These are phyloP conservation scores for Lagocephalus sceleratus DNA, from an alignment of 2,797 vertebrate genomes.

Conservation along the genomic window DNA sequence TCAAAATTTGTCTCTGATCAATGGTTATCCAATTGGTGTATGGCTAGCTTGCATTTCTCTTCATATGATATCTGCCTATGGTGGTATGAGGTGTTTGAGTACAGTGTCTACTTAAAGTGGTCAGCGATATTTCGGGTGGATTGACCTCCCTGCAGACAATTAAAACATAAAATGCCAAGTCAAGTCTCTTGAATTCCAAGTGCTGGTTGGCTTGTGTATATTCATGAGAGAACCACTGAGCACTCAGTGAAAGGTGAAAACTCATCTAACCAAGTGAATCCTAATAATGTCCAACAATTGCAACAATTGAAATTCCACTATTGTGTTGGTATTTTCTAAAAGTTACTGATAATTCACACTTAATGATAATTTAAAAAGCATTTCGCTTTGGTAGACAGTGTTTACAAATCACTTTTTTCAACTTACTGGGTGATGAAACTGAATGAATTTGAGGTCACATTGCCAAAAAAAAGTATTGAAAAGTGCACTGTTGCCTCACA, in stretches of 20 bases:
- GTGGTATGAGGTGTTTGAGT: constrained; percentile 32
- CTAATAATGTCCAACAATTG: constrained; percentile 22
- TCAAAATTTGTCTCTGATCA: constrained; percentile 72
- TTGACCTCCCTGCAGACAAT: constrained; percentile 59
- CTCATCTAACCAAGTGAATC: constrained; percentile 55
- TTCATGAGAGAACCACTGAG: constrained; percentile 60
- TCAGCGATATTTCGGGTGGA: constrained; percentile 45
- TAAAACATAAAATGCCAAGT: constrained; percentile 73
- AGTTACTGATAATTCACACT: constrained; percentile 5
- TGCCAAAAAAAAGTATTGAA: too few species aligned
- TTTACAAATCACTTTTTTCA: constrained; percentile 1
- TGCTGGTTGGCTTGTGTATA: constrained; percentile 54
- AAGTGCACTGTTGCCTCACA: too few species aligned
- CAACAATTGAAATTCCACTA: too few species aligned
- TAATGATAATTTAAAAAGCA: constrained; percentile 23
- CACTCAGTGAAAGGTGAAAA: constrained; percentile 55
- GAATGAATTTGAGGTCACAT: constrained; percentile 17
- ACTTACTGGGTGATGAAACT: constrained; percentile 1
- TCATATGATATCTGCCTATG: constrained; percentile 24
- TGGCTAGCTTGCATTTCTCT: constrained; percentile 18
- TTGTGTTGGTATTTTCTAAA: constrained; percentile 21
- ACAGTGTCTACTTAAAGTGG: constrained; percentile 18
- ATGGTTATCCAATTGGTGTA: constrained; percentile 41
- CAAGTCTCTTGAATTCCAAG: constrained; percentile 68
- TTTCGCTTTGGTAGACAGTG: constrained; percentile 1